Base-by-base conservation (phyloP, 2,113 vertebrate species). In the Tor tambroides region DNA sequence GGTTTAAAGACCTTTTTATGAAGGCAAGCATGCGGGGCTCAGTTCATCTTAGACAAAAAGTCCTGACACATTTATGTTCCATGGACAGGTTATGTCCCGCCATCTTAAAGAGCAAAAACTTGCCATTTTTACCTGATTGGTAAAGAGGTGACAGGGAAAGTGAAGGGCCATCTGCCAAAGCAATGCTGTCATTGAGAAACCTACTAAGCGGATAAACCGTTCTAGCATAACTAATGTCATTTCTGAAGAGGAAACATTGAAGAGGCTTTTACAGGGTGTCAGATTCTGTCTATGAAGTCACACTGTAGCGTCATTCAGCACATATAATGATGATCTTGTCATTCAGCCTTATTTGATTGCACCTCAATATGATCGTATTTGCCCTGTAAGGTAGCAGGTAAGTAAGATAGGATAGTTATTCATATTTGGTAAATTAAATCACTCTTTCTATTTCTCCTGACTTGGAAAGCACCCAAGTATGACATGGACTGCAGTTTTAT, bases 1-100 rank as follows among this genome's bases (percentile, higher is more conserved):
- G 90, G 89, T 94, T 95, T 94, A 95, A 95, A 95, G 93, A 94
- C 92, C 94, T 94, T 95, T 95, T 95, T 95, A 95, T 95, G 92
- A 94, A 94, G 92, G 93, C 88, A 85, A 83, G 91, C 89, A 92
- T 94, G 92, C 90, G 87, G 87, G 88, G 93, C 89, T 92, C 92
- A 87, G 95, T 96, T 92, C 90, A 94, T 95, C 94, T 95, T 93
- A 89, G 88, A 88, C 90, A 89, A 93, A 92, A 74, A 87, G 74
- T 80, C 91, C 89, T 90, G 94, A 94, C 93, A 94, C 92, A 91
- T 96, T 95, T 95, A 95, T 94, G 93, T 94, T 93, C 92, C 94
- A 92, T 94, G 94, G 93, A 94, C 88, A 86, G 93, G 93, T 95
- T 94, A 95, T 93, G 94, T 94, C 93, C 94, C 92, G 90, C 93